Percentiles rank a stretch among this genome's conserved stretches.
These are phyloP conservation scores for Petrolisthes manimaculis DNA, from an alignment of 2,888 invertebrate species.

Conservation along the genomic window DNA sequence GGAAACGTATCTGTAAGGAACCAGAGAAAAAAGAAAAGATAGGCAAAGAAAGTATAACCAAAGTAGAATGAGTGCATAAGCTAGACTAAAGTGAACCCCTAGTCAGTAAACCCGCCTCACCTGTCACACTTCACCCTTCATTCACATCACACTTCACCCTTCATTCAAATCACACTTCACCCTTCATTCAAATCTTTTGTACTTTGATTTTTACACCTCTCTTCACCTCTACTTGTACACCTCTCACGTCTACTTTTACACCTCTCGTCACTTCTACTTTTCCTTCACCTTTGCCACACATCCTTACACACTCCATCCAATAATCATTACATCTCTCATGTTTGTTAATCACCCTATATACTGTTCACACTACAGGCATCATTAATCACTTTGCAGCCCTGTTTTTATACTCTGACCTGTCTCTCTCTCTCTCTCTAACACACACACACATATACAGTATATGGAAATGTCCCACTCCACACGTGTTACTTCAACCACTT, in stretches of 20 bases:
- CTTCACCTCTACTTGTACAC: not conserved
- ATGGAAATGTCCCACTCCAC: no score
- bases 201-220: no score
- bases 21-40: constrained; percentile 65
- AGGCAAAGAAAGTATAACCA: constrained; percentile 58
- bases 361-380: no score
- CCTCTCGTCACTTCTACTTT: not conserved
- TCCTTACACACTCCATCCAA: no score
- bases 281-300: not conserved
- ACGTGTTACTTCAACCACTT: no score
- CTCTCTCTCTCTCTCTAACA: no score
- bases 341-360: no score
- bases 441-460: not conserved
- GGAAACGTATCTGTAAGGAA: constrained; percentile 66
- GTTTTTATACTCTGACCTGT: no score
- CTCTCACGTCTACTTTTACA: not conserved
- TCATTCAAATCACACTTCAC: not conserved
- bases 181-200: not conserved
- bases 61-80: constrained; percentile 29
- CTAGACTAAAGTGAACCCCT: constrained; percentile 49
- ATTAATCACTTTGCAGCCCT: no score
- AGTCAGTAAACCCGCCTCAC: constrained; percentile 12
- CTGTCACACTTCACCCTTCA: constrained; percentile 13
- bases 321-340: no score
- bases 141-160: not conserved